Percentiles rank a stretch among this genome's conserved stretches.
Evolutionary conservation across 1,140 invertebrate genomes (phyloP).

Genomic region (Lamellibrachia luymesi): DNA sequence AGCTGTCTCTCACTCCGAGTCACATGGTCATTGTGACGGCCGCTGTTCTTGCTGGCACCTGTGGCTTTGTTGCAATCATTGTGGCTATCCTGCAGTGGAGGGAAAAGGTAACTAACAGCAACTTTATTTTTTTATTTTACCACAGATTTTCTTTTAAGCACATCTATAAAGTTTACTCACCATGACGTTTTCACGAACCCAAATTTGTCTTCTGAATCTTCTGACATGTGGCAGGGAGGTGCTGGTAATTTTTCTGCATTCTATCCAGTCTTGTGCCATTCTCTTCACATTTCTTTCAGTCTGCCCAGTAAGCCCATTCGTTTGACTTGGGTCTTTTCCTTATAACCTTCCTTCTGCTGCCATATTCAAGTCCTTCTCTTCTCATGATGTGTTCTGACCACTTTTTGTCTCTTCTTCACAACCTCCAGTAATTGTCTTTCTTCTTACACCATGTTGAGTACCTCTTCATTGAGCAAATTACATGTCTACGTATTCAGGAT

Average conservation of each 20-base stretch:
- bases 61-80: constrained; percentile 79
- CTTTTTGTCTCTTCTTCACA: too few species aligned
- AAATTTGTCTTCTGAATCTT: background rate
- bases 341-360: too few species aligned
- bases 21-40: constrained; percentile 90
- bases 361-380: too few species aligned
- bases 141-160: too few species aligned
- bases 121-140: background rate
- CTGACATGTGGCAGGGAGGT: background rate
- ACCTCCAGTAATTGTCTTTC: too few species aligned
- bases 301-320: too few species aligned
- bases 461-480: background rate
- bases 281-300: background rate
- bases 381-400: too few species aligned
- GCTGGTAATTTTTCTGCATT: background rate
- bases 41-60: constrained; percentile 82
- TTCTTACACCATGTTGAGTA: background rate
- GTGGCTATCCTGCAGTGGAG: constrained; percentile 89
- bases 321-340: too few species aligned
- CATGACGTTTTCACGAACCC: too few species aligned
- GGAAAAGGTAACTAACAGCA: constrained; percentile 66
- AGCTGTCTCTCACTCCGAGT: constrained; percentile 94
- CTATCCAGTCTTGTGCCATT: background rate
- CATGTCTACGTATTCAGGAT: background rate
- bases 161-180: too few species aligned